Conservation (phyloP, 2,113 vertebrate species). For the Lasiurus borealis region DNA sequence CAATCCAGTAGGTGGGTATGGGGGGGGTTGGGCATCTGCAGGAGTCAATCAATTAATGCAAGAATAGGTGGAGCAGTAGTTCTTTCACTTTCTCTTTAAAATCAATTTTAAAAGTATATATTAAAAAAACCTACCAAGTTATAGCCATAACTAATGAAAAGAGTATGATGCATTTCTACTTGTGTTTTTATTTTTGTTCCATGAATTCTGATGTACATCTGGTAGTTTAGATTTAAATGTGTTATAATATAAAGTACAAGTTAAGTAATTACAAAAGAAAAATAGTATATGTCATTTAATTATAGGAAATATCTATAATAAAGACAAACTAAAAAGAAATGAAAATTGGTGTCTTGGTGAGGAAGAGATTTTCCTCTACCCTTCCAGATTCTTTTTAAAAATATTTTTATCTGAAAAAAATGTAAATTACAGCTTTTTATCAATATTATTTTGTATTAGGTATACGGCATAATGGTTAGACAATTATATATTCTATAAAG, state of each 20-base stretch:
- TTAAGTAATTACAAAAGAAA: slow-evolving; percentile 36
- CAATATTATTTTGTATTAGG: not conserved
- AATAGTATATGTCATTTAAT: slow-evolving; percentile 16
- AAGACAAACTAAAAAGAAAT: no score
- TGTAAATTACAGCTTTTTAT: not conserved
- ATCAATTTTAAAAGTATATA: no score
- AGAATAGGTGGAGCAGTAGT: not conserved
- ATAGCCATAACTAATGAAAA: slow-evolving; percentile 49
- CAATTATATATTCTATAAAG: not conserved
- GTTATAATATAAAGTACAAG: slow-evolving; percentile 48
- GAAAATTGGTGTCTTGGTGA: not conserved
- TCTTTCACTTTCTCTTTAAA: not conserved
- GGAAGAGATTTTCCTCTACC: not conserved
- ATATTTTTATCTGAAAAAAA: not conserved
- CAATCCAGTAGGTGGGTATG: not conserved
- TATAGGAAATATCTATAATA: not conserved
- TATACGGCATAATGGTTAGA: not conserved
- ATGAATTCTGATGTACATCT: slow-evolving; percentile 17
- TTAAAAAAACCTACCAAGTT: no score
- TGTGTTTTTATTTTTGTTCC: slow-evolving; percentile 29
- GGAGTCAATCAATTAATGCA: not conserved
- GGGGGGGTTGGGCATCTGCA: not conserved
- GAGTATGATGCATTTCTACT: slow-evolving; percentile 25
- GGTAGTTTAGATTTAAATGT: slow-evolving; percentile 59
- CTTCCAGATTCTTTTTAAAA: not conserved